Conservation (phyloP, 2,797 vertebrate genomes). For the Tiaroga cobitis region DNA sequence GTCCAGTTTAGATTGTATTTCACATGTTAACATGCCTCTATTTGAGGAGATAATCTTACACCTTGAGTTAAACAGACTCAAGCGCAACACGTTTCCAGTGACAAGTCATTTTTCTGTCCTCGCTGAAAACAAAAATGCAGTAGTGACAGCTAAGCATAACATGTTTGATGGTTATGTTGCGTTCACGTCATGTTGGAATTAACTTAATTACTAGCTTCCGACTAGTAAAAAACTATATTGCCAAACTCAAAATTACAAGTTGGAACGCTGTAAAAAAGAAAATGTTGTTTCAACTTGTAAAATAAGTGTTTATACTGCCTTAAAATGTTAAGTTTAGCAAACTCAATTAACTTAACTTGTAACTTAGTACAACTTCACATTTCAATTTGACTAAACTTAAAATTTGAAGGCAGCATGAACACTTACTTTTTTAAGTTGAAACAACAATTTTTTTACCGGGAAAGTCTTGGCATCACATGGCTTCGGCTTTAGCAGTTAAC, state of each 20-base stretch:
- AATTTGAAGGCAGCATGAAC: too few species aligned
- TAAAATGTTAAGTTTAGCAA: not conserved
- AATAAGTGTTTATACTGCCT: not conserved
- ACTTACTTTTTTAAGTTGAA: too few species aligned
- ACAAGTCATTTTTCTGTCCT: not conserved
- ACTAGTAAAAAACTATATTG: not conserved
- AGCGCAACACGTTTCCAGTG: not conserved
- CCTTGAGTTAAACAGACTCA: slow-evolving; percentile 15
- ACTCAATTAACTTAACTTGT: not conserved
- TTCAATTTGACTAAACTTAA: too few species aligned
- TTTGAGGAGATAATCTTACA: slow-evolving; percentile 18
- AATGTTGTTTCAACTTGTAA: too few species aligned
- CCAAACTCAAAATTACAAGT: not conserved
- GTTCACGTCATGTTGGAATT: not conserved
- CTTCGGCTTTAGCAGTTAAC: not conserved
- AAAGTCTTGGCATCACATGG: not conserved
- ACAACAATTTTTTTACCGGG: too few species aligned
- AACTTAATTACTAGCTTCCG: not conserved
- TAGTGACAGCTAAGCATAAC: not conserved
- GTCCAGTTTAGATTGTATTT: not conserved
- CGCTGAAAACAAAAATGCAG: not conserved
- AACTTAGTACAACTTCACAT: too few species aligned
- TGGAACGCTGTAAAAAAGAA: not conserved
- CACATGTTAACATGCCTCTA: slow-evolving; percentile 1
- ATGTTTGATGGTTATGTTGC: not conserved